Conservation (phyloP, 2,888 invertebrate genomes). For the Archaeoteleia sp. region DNA sequence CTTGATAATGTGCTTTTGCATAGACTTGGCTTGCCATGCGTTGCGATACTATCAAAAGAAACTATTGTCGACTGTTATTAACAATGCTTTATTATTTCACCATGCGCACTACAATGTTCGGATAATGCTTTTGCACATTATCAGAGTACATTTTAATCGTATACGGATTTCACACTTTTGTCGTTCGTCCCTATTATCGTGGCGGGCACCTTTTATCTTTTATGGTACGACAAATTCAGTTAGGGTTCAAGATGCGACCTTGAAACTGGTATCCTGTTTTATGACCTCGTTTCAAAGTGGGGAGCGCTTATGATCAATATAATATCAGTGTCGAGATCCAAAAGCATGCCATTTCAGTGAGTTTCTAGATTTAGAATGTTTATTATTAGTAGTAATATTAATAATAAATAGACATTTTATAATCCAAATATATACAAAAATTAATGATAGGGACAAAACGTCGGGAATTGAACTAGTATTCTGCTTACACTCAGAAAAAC, state of each 20-base stretch:
- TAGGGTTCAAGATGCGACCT: slow-evolving; percentile 23
- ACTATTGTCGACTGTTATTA: slow-evolving; percentile 53
- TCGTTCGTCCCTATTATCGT: slow-evolving; percentile 12
- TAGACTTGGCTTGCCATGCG: slow-evolving; percentile 39
- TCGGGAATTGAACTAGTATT: too few species aligned
- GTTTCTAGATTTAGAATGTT: too few species aligned
- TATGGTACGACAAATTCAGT: slow-evolving; percentile 10
- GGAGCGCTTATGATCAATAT: too few species aligned
- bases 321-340: too few species aligned
- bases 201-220: slow-evolving; percentile 33
- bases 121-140: slow-evolving; percentile 19
- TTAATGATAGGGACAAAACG: too few species aligned
- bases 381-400: too few species aligned
- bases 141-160: slow-evolving; percentile 22
- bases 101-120: slow-evolving; percentile 5
- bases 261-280: slow-evolving; percentile 25
- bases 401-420: too few species aligned
- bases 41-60: slow-evolving; percentile 50
- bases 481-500: too few species aligned
- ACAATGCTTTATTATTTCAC: slow-evolving; percentile 51
- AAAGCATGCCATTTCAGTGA: too few species aligned
- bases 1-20: slow-evolving; percentile 60
- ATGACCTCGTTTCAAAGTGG: slow-evolving; percentile 22
- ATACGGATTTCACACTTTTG: slow-evolving; percentile 1
- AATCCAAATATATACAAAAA: too few species aligned